Percentiles rank a stretch among this genome's conserved stretches.
These are phyloP conservation scores for Atta cephalotes DNA, from an alignment of 1,140 invertebrate genomes.

Conservation along the genomic window DNA sequence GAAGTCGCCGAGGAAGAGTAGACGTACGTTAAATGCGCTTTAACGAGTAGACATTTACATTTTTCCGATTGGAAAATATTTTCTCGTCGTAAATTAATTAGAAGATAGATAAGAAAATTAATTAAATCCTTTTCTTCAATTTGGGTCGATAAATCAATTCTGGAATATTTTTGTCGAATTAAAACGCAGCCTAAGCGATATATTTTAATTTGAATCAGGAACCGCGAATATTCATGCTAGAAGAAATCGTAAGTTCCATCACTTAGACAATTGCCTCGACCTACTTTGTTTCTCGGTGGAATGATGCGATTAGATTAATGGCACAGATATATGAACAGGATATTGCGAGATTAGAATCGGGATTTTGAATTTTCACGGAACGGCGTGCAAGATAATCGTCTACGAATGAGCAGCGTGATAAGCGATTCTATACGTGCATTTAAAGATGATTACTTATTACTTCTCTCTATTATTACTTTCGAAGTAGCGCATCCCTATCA, in stretches of 20 bases:
- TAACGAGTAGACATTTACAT: not conserved
- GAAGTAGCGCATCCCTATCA: conserved; percentile 22
- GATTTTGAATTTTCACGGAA: conserved; percentile 64
- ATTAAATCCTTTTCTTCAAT: too few relatives aligned
- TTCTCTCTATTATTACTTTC: conserved; percentile 35
- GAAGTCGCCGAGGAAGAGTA: not conserved
- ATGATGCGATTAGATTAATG: conserved; percentile 63
- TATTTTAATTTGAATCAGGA: not conserved
- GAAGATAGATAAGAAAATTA: conserved; percentile 2
- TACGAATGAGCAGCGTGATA: conserved; percentile 39
- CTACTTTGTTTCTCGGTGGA: conserved; percentile 47
- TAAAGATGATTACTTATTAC: conserved; percentile 51
- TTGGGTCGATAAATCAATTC: not conserved
- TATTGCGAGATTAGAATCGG: conserved; percentile 57
- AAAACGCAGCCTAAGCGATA: not conserved
- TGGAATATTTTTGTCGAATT: not conserved
- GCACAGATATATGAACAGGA: conserved; percentile 56
- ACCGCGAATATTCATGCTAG: conserved; percentile 11
- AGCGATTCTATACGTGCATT: conserved; percentile 29
- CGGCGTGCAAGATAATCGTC: conserved; percentile 46
- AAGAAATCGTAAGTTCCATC: conserved; percentile 41
- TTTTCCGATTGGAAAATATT: conserved; percentile 19
- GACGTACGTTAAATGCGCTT: conserved; percentile 2
- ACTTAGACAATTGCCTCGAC: conserved; percentile 55
- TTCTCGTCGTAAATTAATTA: not conserved